Evolutionary conservation across 2,113 vertebrate species (phyloP), one percentile per base, ranked within the genome.

Genomic region (Hoplias malabaricus): DNA sequence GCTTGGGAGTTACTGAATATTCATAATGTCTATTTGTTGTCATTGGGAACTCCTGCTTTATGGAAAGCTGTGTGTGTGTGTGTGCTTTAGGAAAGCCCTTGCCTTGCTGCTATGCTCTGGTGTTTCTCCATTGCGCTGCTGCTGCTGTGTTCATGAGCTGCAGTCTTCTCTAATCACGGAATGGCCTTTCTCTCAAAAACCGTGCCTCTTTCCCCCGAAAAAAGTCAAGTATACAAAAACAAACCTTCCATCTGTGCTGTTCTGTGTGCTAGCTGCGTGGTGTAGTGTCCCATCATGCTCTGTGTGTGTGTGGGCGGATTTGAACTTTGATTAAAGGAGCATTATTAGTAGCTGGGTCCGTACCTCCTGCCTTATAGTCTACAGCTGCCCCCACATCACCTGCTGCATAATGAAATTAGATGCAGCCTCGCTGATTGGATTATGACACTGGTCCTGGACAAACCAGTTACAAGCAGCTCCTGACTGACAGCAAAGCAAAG

Each of bases 161-260:
- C 38, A 31, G 65, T 73, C 67, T 82, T 70, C 65, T 70, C 36
- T 5, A 87, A 86, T 88, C 86, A 89, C 87, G 88, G 76, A 91
- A 92, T 91, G 88, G 91, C 90, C 91, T 93, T 93, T 85, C 91
- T 91, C 90, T 40, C 69, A 21, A 19, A 69, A 19, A 87, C 85
- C 88, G 89, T 93, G 91, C 91, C 90, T 92, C 91, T 91, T 65
- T 76, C 78, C 70, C 79, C 65, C 77, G 86, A 62, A 34, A 19
- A 74, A 79, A 81, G 19, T 9, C 85, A 16, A 16, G 16, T 71
- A 80, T 80, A 40, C 9, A 4, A 65, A 66, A 27, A 25, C 11
- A 9, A 40, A 12, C 13, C 54, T 50, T 56, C 5, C 69, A 57
- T 57, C 50, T 12, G 25, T 46, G 75, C n/a, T 21, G 0, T 25